Evolutionary conservation across 2,113 vertebrate species (phyloP).

Genomic region (Colistium nudipinnis): DNA sequence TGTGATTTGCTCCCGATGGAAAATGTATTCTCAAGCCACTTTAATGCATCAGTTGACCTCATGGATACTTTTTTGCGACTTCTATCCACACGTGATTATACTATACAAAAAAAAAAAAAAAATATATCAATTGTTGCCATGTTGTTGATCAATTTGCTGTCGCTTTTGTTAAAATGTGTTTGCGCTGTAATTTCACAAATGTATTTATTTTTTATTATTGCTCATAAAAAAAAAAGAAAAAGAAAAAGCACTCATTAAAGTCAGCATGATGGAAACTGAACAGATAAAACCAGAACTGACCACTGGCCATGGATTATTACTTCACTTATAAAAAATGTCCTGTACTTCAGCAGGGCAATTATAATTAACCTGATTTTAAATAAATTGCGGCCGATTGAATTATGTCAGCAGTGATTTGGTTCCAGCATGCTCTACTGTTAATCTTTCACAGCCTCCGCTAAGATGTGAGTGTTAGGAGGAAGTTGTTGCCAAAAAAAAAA

Average conservation of each 20-base stretch:
- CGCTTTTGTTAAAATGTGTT: constrained; percentile 55
- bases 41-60: constrained; percentile 51
- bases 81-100: constrained; percentile 35
- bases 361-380: constrained; percentile 43
- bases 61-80: constrained; percentile 41
- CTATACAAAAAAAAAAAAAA: constrained; percentile 15
- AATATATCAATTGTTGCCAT: not conserved
- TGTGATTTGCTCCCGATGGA: constrained; percentile 43
- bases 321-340: not conserved
- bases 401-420: constrained; percentile 13
- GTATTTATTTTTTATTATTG: constrained; percentile 10
- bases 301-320: not conserved
- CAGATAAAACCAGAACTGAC: not conserved
- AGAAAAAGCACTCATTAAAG: too few species aligned
- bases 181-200: constrained; percentile 53
- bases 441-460: constrained; percentile 15
- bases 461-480: not conserved
- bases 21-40: constrained; percentile 56
- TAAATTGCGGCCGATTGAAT: constrained; percentile 27
- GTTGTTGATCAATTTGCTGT: constrained; percentile 37
- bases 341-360: constrained; percentile 19
- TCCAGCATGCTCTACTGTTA: constrained; percentile 16
- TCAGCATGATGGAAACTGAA: too few species aligned
- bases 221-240: constrained; percentile 14
- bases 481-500: not conserved